Conservation (phyloP, 2,113 vertebrate species). For the Indicator maculatus region DNA sequence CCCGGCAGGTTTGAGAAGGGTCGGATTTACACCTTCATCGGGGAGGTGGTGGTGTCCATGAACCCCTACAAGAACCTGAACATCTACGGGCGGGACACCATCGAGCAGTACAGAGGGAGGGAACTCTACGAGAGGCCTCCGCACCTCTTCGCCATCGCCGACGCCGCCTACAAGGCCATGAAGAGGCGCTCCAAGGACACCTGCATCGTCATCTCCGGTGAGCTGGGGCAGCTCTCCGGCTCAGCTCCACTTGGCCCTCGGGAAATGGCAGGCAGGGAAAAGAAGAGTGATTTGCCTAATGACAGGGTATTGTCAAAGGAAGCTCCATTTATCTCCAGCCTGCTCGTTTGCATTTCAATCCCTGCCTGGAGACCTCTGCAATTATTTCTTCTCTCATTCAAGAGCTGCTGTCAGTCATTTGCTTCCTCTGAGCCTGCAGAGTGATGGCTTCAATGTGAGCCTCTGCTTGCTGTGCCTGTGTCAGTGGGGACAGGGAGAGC, state of each 20-base stretch:
- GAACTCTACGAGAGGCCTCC: slow-evolving; percentile 96
- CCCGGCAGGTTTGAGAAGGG: slow-evolving; percentile 91
- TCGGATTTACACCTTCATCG: slow-evolving; percentile 93
- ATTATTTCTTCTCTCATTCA: background rate
- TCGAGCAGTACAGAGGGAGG: slow-evolving; percentile 93
- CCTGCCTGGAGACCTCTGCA: background rate
- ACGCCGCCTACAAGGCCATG: slow-evolving; percentile 98
- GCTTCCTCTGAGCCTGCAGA: background rate
- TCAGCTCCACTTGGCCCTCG: background rate
- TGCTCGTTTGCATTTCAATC: slow-evolving; percentile 21
- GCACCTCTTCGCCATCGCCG: slow-evolving; percentile 95
- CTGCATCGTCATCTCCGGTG: slow-evolving; percentile 98
- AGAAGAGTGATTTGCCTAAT: background rate
- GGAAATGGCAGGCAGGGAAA: background rate
- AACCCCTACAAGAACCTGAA: slow-evolving; percentile 95
- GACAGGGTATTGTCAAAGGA: background rate
- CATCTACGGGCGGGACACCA: slow-evolving; percentile 90
- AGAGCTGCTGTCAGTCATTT: background rate
- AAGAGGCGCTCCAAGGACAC: slow-evolving; percentile 97
- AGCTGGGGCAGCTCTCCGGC: background rate
- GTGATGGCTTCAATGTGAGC: background rate
- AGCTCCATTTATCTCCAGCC: background rate
- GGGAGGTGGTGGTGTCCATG: slow-evolving; percentile 95
- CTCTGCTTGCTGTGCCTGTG: background rate
- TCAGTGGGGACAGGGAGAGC: background rate